A percentile compares a stretch with the other conserved stretches of the same genome.
Conservation (phyloP, 2,797 vertebrate genomes). For the Phoeniculus purpureus region DNA sequence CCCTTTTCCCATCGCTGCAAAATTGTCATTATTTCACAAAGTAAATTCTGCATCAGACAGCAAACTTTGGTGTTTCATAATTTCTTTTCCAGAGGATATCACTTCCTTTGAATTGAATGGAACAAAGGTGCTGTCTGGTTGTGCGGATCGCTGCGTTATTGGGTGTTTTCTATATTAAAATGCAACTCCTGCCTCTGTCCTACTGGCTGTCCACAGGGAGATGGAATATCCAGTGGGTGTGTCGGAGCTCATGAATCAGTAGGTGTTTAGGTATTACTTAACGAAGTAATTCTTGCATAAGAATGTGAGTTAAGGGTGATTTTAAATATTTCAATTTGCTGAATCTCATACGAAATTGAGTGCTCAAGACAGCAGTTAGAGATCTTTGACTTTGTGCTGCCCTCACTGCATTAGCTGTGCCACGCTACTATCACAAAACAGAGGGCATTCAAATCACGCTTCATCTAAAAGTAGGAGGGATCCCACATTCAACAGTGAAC, state of each 20-base stretch:
- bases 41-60: neutral
- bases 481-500: slow-evolving; percentile 15
- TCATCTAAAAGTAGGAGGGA: slow-evolving; percentile 1
- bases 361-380: neutral
- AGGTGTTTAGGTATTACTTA: neutral
- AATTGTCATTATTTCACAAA: neutral
- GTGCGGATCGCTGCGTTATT: neutral
- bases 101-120: neutral
- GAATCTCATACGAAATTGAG: neutral
- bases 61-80: neutral
- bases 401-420: neutral
- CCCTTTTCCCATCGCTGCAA: neutral
- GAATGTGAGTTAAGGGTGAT: neutral
- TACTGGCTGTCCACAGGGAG: neutral
- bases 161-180: neutral
- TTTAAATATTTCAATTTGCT: neutral
- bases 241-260: neutral
- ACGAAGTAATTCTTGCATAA: neutral
- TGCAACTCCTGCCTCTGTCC: neutral
- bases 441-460: neutral
- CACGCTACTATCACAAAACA: neutral
- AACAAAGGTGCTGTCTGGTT: neutral
- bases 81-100: neutral
- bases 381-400: neutral
- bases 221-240: neutral